Evolutionary conservation across 2,888 invertebrate genomes (phyloP).

Genomic region (Drosophila sordidula): DNA sequence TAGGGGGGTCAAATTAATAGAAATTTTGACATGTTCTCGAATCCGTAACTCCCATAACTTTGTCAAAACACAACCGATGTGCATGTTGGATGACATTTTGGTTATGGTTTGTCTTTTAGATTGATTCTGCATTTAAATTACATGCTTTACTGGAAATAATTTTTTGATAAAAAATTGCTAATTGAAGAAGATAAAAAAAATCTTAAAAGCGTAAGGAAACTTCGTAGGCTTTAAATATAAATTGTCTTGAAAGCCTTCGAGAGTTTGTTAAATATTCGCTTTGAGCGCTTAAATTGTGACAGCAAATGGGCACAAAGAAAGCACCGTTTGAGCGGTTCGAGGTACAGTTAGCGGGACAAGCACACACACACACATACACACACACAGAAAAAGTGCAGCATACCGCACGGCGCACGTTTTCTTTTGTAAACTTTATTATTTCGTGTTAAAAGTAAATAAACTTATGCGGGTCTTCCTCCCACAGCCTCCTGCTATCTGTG

Average conservation of each 20-base stretch:
- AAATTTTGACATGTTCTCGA: too few species aligned
- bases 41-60: too few species aligned
- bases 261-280: slow-evolving; percentile 46
- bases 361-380: neutral
- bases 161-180: too few species aligned
- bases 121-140: too few species aligned
- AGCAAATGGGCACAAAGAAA: slow-evolving; percentile 20
- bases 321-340: slow-evolving; percentile 11
- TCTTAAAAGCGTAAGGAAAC: too few species aligned
- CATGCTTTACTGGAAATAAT: too few species aligned
- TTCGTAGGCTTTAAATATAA: slow-evolving; percentile 1
- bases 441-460: slow-evolving; percentile 80
- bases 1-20: too few species aligned
- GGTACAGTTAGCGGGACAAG: slow-evolving; percentile 30
- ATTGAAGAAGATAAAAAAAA: neutral
- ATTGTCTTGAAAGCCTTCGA: slow-evolving; percentile 13
- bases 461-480: slow-evolving; percentile 60
- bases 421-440: slow-evolving; percentile 80
- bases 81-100: too few species aligned
- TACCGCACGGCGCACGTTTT: slow-evolving; percentile 71
- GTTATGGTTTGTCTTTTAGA: too few species aligned
- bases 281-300: slow-evolving; percentile 55
- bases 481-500: slow-evolving; percentile 18
- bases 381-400: slow-evolving; percentile 60
- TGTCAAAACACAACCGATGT: too few species aligned